Evolutionary conservation across 2,113 vertebrate species (phyloP), one percentile per base, ranked within the genome.

Genomic region (Sceloporus undulatus): DNA sequence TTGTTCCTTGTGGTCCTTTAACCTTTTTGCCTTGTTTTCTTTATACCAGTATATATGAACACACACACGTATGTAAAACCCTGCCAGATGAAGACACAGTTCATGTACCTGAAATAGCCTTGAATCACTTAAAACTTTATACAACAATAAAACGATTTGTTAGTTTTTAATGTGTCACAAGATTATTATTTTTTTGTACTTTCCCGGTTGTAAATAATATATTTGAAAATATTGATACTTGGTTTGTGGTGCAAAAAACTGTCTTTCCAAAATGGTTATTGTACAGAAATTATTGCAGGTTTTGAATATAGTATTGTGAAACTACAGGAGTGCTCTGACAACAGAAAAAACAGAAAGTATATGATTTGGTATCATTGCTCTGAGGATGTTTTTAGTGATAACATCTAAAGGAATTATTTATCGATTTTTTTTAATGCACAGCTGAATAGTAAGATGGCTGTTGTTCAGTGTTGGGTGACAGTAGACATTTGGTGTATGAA

Each of bases 231-330:
- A 40, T 77, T 48, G 19, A 77, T 42, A 66, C 5, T 85, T 84
- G n/a, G 70, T 23, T 75, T 85, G 84, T 66, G 14, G 74, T 85
- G 74, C 84, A 85, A 48, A 85, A 48, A 23, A 38, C 10, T 19
- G 40, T 82, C 23, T 85, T n/a, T 40, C 23, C 21, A 8, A 11
- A 85, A 85, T 13, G 11, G 40, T 77, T 65, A 48, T 66, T 42
- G 65, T 40, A 71, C 16, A 73, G 4, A 54, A 25, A 48, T 54
- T 71, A 34, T 59, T 11, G 14, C 34, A 66, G 74, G 10, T 48
- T 77, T 77, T 66, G 84, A 77, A 77, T n/a, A 66, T 9, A 38
- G 14, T 59, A 75, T 77, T n/a, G 25, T 48, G 54, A 25, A 78
- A 38, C 23, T 77, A n/a, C 11, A 71, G 27, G 13, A 74, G 27